Evolutionary conservation across 2,888 invertebrate genomes (phyloP), one percentile per base, ranked within the genome.

Genomic region (Kryphioiulus occultus): DNA sequence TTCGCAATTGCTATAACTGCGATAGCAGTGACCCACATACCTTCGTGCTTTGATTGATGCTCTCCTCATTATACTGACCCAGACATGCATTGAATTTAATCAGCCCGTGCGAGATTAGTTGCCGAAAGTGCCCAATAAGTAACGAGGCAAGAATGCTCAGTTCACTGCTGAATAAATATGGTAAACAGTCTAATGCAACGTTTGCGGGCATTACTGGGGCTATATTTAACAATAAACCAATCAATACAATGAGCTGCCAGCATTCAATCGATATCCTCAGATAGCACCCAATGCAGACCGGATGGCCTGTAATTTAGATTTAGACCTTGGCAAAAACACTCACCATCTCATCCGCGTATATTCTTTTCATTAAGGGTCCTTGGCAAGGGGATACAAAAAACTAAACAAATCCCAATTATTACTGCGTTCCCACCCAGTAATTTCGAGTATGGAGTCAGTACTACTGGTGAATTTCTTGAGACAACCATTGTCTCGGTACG

Each of bases 201-300:
- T 68, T 68, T 68, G 7, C 68, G 26, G 68, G 26, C 68, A 68
- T 68, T 68, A 68, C 68, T 19, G 68, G 68, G 68, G 26, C 68
- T 68, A 68, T 68, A 68, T 68, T 68, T 68, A 68, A 68, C 68
- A 68, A 68, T 68, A 68, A 68, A n/a, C 68, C 19, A 68, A 68
- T 68, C 68, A 26, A 68, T 68, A 68, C 26, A 68, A 68, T 26
- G 68, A 68, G 9, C 68, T 68, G 68, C 10, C 68, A 68, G 68
- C 68, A 68, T 68, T 68, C 68, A 68, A 68, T 68, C 22, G 68
- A 68, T 68, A 26, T 22, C 68, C 59, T 59, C 59, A n/a, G 59
- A 59, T 59, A 59, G n/a, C 59, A 59, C 59, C 68, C 68, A 26
- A 68, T 68, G 19, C 68, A 26, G 19, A 68, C 68, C 19, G n/a